Conservation (phyloP, 23 tunicate species). For the Trididemnum clinides region DNA sequence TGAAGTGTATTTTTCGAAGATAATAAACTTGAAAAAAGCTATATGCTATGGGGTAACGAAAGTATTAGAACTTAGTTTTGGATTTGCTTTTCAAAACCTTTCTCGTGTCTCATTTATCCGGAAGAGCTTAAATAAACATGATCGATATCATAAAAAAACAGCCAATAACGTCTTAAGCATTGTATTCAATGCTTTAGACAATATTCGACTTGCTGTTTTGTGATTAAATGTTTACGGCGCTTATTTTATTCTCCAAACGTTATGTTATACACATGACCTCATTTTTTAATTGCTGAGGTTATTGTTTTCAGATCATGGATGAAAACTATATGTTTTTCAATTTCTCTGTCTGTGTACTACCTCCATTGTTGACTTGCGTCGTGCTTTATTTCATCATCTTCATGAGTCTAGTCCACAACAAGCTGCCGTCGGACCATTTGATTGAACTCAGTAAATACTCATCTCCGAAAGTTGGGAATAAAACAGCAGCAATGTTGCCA, state of each 20-base stretch:
- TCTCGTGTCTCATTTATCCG: not conserved
- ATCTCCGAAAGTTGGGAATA: too few species aligned
- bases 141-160: too few species aligned
- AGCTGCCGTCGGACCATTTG: not conserved
- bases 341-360: constrained; percentile 60
- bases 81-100: not conserved
- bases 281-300: not conserved
- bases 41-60: not conserved
- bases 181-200: not conserved
- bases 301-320: constrained; percentile 55
- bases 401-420: not conserved
- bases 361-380: constrained; percentile 53
- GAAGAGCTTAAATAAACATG: not conserved
- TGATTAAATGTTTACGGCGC: not conserved
- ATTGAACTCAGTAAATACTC: too few species aligned
- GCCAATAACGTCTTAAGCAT: too few species aligned
- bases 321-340: constrained; percentile 78
- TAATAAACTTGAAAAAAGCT: too few species aligned
- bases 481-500: too few species aligned
- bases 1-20: too few species aligned
- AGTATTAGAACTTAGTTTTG: not conserved
- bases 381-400: constrained; percentile 60
- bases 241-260: not conserved
- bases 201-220: not conserved
- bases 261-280: not conserved